Conservation (phyloP, 2,888 invertebrate species). For the Kuschelorhynchus macadamiae region DNA sequence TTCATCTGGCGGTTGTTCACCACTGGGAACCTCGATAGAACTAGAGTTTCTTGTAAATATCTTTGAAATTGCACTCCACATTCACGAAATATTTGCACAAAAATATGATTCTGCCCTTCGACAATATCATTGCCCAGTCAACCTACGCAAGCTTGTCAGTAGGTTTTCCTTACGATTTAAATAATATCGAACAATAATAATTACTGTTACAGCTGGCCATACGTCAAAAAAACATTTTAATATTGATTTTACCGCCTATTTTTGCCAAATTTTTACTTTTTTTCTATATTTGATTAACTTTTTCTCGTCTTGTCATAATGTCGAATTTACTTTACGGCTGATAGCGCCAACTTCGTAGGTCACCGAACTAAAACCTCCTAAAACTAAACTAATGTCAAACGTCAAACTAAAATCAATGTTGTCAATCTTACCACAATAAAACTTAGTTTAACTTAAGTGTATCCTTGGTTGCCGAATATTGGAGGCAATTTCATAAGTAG, state of each 20-base stretch:
- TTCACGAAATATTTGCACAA: slow-evolving; percentile 63
- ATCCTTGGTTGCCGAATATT: too few species aligned
- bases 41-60: slow-evolving; percentile 66
- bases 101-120: slow-evolving; percentile 61
- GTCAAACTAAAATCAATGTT: too few species aligned
- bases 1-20: slow-evolving; percentile 57
- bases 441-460: too few species aligned
- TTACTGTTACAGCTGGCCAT: background rate
- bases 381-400: too few species aligned
- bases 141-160: slow-evolving; percentile 54
- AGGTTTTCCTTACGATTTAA: slow-evolving; percentile 13
- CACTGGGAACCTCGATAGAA: slow-evolving; percentile 60
- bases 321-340: slow-evolving; percentile 58
- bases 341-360: slow-evolving; percentile 55
- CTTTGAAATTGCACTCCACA: slow-evolving; percentile 68
- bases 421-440: too few species aligned
- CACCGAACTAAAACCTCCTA: too few species aligned
- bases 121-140: slow-evolving; percentile 68
- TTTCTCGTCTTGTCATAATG: slow-evolving; percentile 65
- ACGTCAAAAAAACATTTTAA: slow-evolving; percentile 43
- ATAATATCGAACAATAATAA: slow-evolving; percentile 10
- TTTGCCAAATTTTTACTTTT: slow-evolving; percentile 51
- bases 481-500: too few species aligned
- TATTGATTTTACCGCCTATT: slow-evolving; percentile 53
- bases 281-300: slow-evolving; percentile 61